phyloP scores from a whole-genome alignment of 30 jellyfish, hydroid and myxozoan species.

The Hydra vulgaris region DNA sequence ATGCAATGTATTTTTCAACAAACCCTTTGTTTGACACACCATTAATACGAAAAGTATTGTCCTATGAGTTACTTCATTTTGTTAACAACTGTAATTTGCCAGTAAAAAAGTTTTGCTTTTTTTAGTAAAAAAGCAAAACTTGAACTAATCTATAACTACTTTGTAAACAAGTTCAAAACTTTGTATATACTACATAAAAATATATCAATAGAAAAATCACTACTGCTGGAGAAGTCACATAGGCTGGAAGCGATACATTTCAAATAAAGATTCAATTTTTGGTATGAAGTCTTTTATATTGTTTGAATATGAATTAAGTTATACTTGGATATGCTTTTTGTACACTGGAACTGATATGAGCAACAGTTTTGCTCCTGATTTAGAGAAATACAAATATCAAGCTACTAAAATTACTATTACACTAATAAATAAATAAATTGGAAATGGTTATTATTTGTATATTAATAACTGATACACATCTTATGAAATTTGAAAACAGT shows the following conservation, averaged over 20 bases:
- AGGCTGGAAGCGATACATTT: conserved; percentile 4
- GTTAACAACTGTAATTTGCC: conserved; percentile 1
- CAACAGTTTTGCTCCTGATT: conserved; percentile 7
- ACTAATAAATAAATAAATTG: background rate
- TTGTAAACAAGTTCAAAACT: background rate
- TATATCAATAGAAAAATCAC: conserved; percentile 1
- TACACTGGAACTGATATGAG: background rate
- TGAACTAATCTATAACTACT: conserved; percentile 2
- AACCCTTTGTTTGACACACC: background rate
- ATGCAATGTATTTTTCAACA: conserved; percentile 2
- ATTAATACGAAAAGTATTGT: background rate
- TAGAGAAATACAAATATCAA: no score
- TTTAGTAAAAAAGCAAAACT: background rate
- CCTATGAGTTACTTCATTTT: background rate
- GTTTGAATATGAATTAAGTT: background rate
- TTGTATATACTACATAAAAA: no score
- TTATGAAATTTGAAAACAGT: no score
- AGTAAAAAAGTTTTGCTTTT: no score
- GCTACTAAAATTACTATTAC: no score
- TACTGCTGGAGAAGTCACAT: conserved; percentile 1
- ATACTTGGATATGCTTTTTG: background rate
- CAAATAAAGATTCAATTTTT: background rate
- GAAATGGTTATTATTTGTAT: conserved; percentile 1
- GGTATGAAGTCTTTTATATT: background rate
- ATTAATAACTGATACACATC: background rate